phyloP scores from a whole-genome alignment of 2,113 vertebrate species.

The Scopus umbretta region DNA sequence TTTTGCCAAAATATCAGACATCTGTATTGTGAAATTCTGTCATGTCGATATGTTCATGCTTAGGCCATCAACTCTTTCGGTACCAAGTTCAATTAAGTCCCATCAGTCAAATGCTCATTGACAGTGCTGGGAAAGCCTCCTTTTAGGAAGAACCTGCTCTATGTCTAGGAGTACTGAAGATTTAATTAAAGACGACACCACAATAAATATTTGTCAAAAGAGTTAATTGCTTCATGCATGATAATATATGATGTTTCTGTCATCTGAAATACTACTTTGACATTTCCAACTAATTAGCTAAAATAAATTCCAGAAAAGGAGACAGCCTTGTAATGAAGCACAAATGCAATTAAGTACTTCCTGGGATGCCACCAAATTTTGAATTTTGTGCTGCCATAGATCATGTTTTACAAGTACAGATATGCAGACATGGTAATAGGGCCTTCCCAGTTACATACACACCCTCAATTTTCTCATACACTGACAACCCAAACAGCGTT shows the following conservation, averaged over 20 bases:
- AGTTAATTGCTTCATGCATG: constrained; percentile 36
- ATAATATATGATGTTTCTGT: constrained; percentile 26
- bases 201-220: constrained; percentile 55
- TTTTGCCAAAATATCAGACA: not conserved
- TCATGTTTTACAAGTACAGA: constrained; percentile 17
- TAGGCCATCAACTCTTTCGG: not conserved
- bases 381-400: not conserved
- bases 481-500: not conserved
- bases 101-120: constrained; percentile 4
- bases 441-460: not conserved
- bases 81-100: not conserved
- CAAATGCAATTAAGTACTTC: constrained; percentile 43
- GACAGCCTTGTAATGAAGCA: constrained; percentile 38
- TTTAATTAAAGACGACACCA: constrained; percentile 33
- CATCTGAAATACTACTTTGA: constrained; percentile 63
- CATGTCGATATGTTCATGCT: not conserved
- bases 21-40: not conserved
- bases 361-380: constrained; percentile 36
- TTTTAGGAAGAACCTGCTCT: constrained; percentile 1
- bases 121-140: not conserved
- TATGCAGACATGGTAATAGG: not conserved
- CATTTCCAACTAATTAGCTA: constrained; percentile 73
- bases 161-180: not conserved
- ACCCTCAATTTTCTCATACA: constrained; percentile 14
- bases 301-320: constrained; percentile 65